Evolutionary conservation across 1,140 invertebrate species (phyloP).

Genomic region (Ceratina calcarata): DNA sequence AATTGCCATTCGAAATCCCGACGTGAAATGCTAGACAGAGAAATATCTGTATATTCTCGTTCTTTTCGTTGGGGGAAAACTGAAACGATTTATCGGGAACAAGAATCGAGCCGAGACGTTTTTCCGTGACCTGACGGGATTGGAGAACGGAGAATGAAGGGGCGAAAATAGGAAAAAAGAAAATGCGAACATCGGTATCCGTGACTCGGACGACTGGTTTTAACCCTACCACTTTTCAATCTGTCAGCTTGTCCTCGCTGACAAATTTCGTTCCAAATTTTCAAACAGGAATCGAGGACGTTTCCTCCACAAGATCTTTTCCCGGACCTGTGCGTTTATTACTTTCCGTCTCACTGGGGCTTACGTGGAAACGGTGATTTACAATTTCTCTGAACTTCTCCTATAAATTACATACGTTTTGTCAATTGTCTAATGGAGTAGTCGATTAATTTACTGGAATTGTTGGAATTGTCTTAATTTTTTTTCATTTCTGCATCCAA

Average conservation of each 20-base stretch:
- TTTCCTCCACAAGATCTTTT: not conserved
- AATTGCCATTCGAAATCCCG: not conserved
- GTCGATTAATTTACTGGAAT: not conserved
- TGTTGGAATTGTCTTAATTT: not conserved
- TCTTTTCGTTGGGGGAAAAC: not conserved
- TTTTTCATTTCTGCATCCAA: not conserved
- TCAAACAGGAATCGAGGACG: conserved; percentile 15
- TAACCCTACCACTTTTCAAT: conserved; percentile 29
- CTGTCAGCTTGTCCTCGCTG: conserved; percentile 24
- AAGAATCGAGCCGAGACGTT: not conserved
- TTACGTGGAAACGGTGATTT: not conserved
- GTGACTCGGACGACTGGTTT: not conserved
- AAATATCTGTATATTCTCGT: not conserved
- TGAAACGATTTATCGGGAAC: conserved; percentile 2
- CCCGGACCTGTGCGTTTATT: conserved; percentile 1
- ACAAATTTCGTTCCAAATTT: conserved; percentile 39
- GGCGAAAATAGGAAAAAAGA: not conserved
- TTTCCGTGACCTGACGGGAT: conserved; percentile 9
- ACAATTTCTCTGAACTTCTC: not conserved
- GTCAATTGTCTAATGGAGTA: not conserved
- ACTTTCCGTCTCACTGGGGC: not conserved
- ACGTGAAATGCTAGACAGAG: not conserved
- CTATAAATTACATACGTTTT: not conserved
- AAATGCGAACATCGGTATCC: not conserved
- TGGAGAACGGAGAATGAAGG: not conserved